phyloP scores from a whole-genome alignment of 2,797 vertebrate species.

The Leucoraja ocellata region DNA sequence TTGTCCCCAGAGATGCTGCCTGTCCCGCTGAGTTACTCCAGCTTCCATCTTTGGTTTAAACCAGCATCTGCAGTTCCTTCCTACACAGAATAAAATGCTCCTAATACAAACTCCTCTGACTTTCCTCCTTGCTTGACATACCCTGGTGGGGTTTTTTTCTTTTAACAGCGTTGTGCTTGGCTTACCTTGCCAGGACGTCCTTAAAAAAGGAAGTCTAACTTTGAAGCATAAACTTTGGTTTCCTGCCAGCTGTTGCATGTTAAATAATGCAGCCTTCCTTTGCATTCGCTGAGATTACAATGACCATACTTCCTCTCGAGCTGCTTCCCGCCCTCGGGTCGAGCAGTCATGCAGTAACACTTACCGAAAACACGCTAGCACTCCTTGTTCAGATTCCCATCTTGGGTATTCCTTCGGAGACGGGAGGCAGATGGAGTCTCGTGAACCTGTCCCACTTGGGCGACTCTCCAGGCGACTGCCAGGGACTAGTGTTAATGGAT shows the following conservation, averaged over 20 bases:
- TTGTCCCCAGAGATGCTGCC: no score
- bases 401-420: no score
- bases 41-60: no score
- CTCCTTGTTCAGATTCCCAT: not conserved
- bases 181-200: constrained; percentile 48
- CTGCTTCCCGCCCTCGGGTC: not conserved
- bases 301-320: constrained; percentile 56
- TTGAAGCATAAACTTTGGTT: constrained; percentile 60
- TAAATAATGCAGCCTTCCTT: constrained; percentile 65
- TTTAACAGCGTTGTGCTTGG: constrained; percentile 35
- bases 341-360: not conserved
- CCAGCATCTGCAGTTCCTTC: no score
- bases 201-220: constrained; percentile 66
- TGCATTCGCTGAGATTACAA: constrained; percentile 66
- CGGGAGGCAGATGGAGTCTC: no score
- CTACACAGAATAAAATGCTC: not conserved
- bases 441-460: no score
- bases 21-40: no score
- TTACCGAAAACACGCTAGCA: not conserved
- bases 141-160: constrained; percentile 37
- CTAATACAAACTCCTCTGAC: constrained; percentile 20
- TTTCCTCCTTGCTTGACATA: constrained; percentile 31
- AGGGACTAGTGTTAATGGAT: no score
- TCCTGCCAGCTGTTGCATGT: constrained; percentile 72
- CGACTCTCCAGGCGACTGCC: no score